Conservation (phyloP, 2,888 invertebrate species). For the Coremacera marginata region DNA sequence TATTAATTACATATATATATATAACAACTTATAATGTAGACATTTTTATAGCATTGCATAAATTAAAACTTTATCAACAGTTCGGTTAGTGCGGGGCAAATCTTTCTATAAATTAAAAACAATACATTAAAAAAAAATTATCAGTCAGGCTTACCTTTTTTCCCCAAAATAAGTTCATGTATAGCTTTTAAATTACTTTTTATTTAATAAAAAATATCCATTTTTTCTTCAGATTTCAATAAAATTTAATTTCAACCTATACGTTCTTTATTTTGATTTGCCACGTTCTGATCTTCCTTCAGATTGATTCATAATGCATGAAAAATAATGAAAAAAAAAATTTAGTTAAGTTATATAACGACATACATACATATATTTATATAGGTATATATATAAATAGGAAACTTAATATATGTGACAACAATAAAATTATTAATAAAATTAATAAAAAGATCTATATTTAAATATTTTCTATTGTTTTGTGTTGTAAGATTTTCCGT, state of each 20-base stretch:
- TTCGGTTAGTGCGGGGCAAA: too few relatives aligned
- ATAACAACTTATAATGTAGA: background rate
- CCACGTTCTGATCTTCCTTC: too few relatives aligned
- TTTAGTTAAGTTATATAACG: background rate
- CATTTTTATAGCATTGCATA: background rate
- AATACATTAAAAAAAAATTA: too few relatives aligned
- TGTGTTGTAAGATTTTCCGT: background rate
- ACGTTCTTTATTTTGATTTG: too few relatives aligned
- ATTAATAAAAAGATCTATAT: slow-evolving; percentile 34
- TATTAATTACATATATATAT: background rate
- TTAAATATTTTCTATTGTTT: slow-evolving; percentile 1
- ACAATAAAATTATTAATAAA: slow-evolving; percentile 22
- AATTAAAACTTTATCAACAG: background rate
- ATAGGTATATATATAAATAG: slow-evolving; percentile 23
- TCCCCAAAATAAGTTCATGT: too few relatives aligned
- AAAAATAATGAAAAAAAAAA: background rate
- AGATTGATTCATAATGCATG: background rate
- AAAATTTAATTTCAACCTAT: too few relatives aligned
- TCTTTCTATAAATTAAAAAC: too few relatives aligned
- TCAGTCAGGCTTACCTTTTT: too few relatives aligned
- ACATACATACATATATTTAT: background rate
- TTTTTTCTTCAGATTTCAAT: too few relatives aligned
- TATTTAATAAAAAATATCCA: too few relatives aligned
- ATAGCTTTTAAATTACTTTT: too few relatives aligned
- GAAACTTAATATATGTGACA: slow-evolving; percentile 29